These are phyloP conservation scores for Ranitomeya variabilis DNA, from an alignment of 2,113 vertebrate species.

Conservation along the genomic window DNA sequence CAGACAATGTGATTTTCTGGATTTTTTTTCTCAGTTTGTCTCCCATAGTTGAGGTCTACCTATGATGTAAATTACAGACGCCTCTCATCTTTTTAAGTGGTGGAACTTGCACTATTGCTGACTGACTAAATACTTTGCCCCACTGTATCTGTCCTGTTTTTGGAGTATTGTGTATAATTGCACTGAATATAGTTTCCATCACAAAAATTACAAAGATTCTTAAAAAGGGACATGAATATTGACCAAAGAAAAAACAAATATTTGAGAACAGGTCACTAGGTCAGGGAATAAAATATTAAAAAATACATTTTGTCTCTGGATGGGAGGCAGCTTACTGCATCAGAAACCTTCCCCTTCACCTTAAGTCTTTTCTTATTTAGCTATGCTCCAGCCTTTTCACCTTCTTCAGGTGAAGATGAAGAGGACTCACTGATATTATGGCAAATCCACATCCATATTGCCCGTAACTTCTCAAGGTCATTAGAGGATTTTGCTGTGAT, in stretches of 20 bases:
- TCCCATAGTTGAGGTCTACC: no score
- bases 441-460: constrained; percentile 82
- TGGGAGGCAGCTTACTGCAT: background rate
- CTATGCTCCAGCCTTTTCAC: background rate
- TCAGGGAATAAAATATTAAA: background rate
- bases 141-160: no score
- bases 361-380: background rate
- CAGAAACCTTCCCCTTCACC: background rate
- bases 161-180: no score
- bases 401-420: background rate
- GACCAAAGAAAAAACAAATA: background rate
- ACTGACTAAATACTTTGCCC: no score
- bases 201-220: no score
- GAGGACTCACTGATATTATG: constrained; percentile 74
- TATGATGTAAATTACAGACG: no score
- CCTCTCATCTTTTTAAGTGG: no score
- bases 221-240: no score
- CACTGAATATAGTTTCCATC: no score
- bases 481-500: constrained; percentile 70
- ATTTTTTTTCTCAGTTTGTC: no score
- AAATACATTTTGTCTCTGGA: background rate
- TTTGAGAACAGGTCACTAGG: background rate
- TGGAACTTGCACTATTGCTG: no score
- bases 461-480: constrained; percentile 73
- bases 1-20: no score